Conservation (phyloP, 2,797 vertebrate genomes). For the Hybognathus amarus region DNA sequence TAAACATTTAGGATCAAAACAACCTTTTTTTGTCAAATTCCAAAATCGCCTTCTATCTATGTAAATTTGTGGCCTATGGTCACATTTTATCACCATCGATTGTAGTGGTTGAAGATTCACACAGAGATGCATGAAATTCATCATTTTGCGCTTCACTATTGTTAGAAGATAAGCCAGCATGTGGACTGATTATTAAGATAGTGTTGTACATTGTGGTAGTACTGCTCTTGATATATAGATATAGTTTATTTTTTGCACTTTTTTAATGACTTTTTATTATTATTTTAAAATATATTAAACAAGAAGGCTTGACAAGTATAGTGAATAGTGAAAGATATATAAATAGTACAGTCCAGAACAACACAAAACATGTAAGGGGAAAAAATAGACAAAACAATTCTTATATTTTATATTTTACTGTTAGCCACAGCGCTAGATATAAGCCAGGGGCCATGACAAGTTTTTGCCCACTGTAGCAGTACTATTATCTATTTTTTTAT, state of each 20-base stretch:
- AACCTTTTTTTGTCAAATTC: not conserved
- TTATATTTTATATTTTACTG: too few relatives aligned
- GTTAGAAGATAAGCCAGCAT: constrained; percentile 3
- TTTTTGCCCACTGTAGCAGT: too few relatives aligned
- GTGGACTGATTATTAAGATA: not conserved
- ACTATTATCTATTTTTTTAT: too few relatives aligned
- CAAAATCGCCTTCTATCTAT: not conserved
- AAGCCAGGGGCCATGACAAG: too few relatives aligned
- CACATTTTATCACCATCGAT: not conserved
- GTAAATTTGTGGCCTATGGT: not conserved
- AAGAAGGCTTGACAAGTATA: not conserved
- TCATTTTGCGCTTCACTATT: not conserved
- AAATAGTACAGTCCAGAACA: too few relatives aligned
- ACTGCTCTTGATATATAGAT: not conserved
- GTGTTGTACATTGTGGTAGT: not conserved
- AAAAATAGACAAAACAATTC: too few relatives aligned
- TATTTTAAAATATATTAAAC: not conserved
- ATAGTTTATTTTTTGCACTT: not conserved
- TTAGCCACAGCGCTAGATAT: too few relatives aligned
- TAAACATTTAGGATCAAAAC: not conserved
- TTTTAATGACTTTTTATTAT: too few relatives aligned
- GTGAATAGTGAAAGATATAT: not conserved
- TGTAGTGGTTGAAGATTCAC: not conserved
- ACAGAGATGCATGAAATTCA: not conserved
- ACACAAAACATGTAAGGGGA: too few relatives aligned